Evolutionary conservation across 2,113 vertebrate genomes (phyloP).

Genomic region (Potamarius usumacintae): DNA sequence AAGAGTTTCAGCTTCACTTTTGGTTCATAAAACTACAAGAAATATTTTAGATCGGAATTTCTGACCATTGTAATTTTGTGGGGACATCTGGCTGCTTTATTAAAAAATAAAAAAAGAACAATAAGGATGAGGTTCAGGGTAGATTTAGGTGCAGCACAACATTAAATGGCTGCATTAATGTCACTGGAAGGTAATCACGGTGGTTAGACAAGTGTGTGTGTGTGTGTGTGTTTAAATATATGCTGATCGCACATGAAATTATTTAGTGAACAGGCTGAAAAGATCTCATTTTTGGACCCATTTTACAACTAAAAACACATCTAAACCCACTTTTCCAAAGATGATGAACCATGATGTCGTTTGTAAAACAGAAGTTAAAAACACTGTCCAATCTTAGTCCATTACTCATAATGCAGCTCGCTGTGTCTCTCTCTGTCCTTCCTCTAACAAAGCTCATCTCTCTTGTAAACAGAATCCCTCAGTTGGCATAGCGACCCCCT

Average conservation of each 20-base stretch:
- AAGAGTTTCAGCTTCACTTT: background rate
- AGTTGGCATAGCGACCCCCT: conserved; percentile 58
- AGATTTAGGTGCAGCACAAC: background rate
- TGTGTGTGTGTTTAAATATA: background rate
- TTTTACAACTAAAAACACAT: conserved; percentile 48
- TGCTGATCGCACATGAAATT: background rate
- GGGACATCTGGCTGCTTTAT: background rate
- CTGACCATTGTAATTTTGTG: background rate
- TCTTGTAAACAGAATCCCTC: conserved; percentile 60
- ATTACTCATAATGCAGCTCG: conserved; percentile 54
- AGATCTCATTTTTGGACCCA: background rate
- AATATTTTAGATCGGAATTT: background rate
- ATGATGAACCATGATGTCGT: conserved; percentile 53
- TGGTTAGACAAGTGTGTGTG: background rate
- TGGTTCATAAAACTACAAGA: background rate
- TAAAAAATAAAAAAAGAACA: background rate
- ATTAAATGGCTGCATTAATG: background rate
- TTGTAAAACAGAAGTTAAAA: conserved; percentile 62
- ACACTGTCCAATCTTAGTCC: conserved; percentile 65
- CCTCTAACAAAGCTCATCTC: conserved; percentile 41
- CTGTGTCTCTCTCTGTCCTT: conserved; percentile 30
- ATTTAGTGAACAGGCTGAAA: conserved; percentile 13
- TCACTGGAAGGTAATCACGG: background rate
- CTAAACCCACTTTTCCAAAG: conserved; percentile 39
- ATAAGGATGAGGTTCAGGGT: background rate